phyloP scores from a whole-genome alignment of 2,888 invertebrate genomes.

The Mimumesa dahlbomi region DNA sequence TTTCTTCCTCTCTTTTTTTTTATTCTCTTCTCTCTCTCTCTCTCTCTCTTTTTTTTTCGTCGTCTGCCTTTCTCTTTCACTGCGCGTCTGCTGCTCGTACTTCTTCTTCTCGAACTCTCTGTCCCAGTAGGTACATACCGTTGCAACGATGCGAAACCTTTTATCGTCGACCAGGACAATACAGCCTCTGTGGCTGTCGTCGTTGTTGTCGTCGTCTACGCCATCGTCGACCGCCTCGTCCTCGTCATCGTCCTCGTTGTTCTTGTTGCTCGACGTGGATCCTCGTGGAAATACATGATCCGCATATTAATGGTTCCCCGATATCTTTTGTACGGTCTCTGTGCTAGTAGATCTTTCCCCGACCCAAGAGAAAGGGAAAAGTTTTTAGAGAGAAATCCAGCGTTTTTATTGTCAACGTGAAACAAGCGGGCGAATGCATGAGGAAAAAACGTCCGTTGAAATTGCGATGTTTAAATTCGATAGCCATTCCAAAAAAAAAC shows the following conservation, averaged over 20 bases:
- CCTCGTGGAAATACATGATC: constrained; percentile 51
- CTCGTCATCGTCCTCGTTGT: constrained; percentile 31
- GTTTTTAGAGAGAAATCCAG: constrained; percentile 35
- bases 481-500: too few species aligned
- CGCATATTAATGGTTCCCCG: constrained; percentile 58
- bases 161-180: constrained; percentile 73
- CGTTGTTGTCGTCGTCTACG: constrained; percentile 31
- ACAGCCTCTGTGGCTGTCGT: constrained; percentile 33
- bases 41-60: constrained; percentile 52
- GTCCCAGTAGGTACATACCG: constrained; percentile 53
- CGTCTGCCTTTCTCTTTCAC: too few species aligned
- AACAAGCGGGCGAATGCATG: background rate
- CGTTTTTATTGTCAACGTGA: constrained; percentile 5
- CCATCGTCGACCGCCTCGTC: constrained; percentile 19
- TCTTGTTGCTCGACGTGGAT: constrained; percentile 41
- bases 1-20: constrained; percentile 52
- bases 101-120: constrained; percentile 49
- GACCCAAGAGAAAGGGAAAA: constrained; percentile 8
- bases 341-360: constrained; percentile 5
- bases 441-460: background rate
- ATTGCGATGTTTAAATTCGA: background rate
- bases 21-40: constrained; percentile 55
- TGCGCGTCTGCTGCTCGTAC: constrained; percentile 21
- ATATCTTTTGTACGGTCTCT: constrained; percentile 38
- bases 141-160: constrained; percentile 72